Percentiles rank a stretch among this genome's conserved stretches.
These are phyloP conservation scores for Drosophila phalerata DNA, from an alignment of 2,888 invertebrate genomes.

Conservation along the genomic window DNA sequence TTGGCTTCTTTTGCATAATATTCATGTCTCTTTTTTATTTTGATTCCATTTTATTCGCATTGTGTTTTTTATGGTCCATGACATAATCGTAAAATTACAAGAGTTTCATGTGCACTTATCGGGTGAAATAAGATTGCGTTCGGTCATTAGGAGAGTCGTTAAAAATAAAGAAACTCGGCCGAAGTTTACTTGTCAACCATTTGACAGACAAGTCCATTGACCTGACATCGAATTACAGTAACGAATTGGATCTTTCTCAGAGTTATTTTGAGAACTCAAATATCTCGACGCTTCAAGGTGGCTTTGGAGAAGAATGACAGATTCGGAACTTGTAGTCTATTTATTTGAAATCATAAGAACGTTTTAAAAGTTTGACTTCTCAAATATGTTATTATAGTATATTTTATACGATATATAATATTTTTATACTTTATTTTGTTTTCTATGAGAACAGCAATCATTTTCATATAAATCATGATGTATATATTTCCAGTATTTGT, in stretches of 20 bases:
- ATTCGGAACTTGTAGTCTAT: background rate
- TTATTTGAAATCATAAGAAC: background rate
- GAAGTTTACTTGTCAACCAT: constrained; percentile 11
- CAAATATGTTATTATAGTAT: background rate
- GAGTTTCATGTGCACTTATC: constrained; percentile 39
- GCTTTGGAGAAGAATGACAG: background rate
- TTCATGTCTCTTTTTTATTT: background rate
- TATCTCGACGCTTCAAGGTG: background rate
- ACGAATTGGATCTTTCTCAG: background rate
- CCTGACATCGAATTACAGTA: background rate
- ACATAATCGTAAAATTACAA: constrained; percentile 56
- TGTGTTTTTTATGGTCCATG: constrained; percentile 43
- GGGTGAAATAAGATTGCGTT: constrained; percentile 10
- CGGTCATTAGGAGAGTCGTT: constrained; percentile 24
- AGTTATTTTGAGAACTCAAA: background rate
- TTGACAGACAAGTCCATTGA: background rate
- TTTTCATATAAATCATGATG: background rate
- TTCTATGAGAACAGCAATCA: background rate
- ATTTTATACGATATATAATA: too few species aligned
- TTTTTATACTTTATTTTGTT: too few species aligned
- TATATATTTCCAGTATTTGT: background rate
- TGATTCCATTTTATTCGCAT: constrained; percentile 11
- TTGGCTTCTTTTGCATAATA: constrained; percentile 7
- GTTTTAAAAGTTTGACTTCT: background rate
- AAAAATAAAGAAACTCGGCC: constrained; percentile 8